Percentiles rank a stretch among this genome's conserved stretches.
phyloP scores from a whole-genome alignment of 2,888 invertebrate species.

The Drosophila helvetica region DNA sequence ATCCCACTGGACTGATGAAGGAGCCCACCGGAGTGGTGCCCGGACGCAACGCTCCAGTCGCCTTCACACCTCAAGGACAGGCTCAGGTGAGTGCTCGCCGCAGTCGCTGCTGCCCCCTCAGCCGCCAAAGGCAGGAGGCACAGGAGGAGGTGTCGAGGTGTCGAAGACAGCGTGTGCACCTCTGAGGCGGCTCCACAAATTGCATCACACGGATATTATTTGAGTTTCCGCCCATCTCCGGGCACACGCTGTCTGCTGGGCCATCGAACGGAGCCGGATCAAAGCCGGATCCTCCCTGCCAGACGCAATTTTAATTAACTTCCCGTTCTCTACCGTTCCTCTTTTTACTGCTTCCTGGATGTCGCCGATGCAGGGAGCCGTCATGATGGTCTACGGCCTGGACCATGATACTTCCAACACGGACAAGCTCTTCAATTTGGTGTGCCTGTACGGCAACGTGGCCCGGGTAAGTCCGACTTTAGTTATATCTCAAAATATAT shows the following conservation, averaged over 20 bases:
- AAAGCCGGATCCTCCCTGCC: constrained; percentile 12
- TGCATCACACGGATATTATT: constrained; percentile 51
- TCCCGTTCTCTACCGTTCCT: constrained; percentile 28
- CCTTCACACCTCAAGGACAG: constrained; percentile 83
- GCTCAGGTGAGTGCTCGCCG: constrained; percentile 79
- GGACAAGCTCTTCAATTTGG: constrained; percentile 97
- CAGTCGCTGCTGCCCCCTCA: not conserved
- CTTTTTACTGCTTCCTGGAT: constrained; percentile 1
- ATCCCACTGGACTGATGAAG: constrained; percentile 86
- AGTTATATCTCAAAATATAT: not conserved
- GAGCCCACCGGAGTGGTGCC: constrained; percentile 85
- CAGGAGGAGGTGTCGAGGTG: too few species aligned
- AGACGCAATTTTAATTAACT: constrained; percentile 65
- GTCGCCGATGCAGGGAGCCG: constrained; percentile 89
- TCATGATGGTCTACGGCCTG: constrained; percentile 99
- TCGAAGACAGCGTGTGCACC: not conserved
- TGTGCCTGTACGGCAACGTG: constrained; percentile 99
- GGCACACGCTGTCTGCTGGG: constrained; percentile 30
- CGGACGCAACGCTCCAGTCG: constrained; percentile 83
- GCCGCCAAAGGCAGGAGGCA: too few species aligned
- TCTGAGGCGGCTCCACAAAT: not conserved
- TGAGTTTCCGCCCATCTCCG: constrained; percentile 51
- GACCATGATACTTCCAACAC: constrained; percentile 97
- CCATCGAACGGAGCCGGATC: constrained; percentile 9
- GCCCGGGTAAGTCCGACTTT: constrained; percentile 90